phyloP scores from a whole-genome alignment of 2,113 vertebrate species.

The Platanista minor region DNA sequence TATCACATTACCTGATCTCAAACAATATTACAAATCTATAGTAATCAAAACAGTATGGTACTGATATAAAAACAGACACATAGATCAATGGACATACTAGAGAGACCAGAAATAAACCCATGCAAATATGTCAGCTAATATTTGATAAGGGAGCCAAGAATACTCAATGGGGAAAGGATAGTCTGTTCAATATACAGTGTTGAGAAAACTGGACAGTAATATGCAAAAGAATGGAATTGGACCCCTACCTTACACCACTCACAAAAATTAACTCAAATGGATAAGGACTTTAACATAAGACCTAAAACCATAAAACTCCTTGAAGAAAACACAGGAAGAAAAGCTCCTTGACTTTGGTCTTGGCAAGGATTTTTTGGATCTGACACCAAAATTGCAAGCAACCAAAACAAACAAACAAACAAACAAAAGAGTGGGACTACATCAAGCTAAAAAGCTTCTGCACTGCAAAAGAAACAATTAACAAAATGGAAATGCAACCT shows the following conservation, averaged over 20 bases:
- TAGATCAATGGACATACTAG: not conserved
- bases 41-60: not conserved
- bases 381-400: not conserved
- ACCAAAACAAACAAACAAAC: not conserved
- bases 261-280: not conserved
- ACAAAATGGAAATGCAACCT: not conserved
- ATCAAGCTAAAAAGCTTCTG: not conserved
- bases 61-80: not conserved
- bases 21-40: not conserved
- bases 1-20: not conserved
- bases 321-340: not conserved
- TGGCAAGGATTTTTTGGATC: not conserved
- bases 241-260: not conserved
- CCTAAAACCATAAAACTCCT: not conserved
- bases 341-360: not conserved
- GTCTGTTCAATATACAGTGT: not conserved
- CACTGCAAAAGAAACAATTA: not conserved
- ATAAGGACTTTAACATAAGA: not conserved
- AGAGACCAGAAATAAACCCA: not conserved
- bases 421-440: not conserved
- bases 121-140: not conserved
- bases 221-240: not conserved
- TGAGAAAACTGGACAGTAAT: not conserved
- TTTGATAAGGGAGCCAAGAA: not conserved
- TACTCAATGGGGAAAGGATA: not conserved